These are phyloP conservation scores for Pipistrellus pygmaeus DNA, from an alignment of 2,797 vertebrate species.

Conservation along the genomic window DNA sequence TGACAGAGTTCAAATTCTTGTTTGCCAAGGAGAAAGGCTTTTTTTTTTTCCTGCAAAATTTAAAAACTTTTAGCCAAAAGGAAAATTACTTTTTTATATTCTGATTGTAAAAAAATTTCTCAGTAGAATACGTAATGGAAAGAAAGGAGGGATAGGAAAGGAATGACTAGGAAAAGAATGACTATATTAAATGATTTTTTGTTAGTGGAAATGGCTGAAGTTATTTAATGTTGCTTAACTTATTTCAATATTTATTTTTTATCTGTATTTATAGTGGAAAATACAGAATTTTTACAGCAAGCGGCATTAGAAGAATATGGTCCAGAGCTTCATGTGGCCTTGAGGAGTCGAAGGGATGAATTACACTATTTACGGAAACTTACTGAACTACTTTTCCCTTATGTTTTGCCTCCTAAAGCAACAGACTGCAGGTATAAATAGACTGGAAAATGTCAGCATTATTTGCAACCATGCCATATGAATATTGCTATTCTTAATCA, in stretches of 20 bases:
- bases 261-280: constrained; percentile 90
- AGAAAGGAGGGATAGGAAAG: constrained; percentile 35
- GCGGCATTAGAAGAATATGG: constrained; percentile 95
- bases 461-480: not conserved
- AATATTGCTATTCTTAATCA: constrained; percentile 55
- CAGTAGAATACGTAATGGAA: not conserved
- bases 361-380: constrained; percentile 95
- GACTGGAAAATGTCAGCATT: constrained; percentile 9
- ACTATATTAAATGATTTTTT: constrained; percentile 44
- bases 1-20: constrained; percentile 49
- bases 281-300: constrained; percentile 92
- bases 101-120: not conserved
- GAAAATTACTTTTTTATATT: constrained; percentile 24
- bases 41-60: not conserved
- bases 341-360: constrained; percentile 94
- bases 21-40: not conserved
- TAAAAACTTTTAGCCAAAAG: not conserved
- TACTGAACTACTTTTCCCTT: constrained; percentile 94
- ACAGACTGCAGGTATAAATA: constrained; percentile 95
- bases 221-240: constrained; percentile 48
- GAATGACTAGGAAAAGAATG: constrained; percentile 51
- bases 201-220: constrained; percentile 43
- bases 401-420: constrained; percentile 95
- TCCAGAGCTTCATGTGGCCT: constrained; percentile 93
- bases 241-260: constrained; percentile 67